A percentile compares a stretch with the other conserved stretches of the same genome.
phyloP scores from a whole-genome alignment of 1,140 invertebrate genomes.

The Nebria ingens region DNA sequence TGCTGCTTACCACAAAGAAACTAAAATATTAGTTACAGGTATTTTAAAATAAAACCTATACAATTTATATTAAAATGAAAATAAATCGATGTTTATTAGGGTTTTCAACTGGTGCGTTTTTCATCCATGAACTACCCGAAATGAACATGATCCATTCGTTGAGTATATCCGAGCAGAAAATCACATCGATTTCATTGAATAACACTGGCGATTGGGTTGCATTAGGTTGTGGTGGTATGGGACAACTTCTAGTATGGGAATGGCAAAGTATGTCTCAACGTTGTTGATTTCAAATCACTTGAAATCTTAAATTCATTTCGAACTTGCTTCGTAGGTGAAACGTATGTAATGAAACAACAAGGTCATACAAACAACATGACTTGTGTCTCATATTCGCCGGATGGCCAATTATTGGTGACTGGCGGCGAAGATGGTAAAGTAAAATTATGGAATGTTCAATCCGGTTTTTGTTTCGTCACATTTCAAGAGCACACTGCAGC shows the following conservation, averaged over 20 bases:
- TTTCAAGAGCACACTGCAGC: slow-evolving; percentile 81
- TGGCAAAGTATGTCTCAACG: slow-evolving; percentile 70
- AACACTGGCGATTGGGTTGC: slow-evolving; percentile 90
- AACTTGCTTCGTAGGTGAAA: slow-evolving; percentile 50
- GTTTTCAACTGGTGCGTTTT: slow-evolving; percentile 74
- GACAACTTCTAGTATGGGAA: slow-evolving; percentile 94
- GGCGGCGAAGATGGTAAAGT: slow-evolving; percentile 94
- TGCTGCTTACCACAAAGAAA: slow-evolving; percentile 66
- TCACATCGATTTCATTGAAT: slow-evolving; percentile 75
- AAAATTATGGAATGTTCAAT: slow-evolving; percentile 87
- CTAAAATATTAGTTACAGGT: slow-evolving; percentile 67
- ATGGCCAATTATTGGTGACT: slow-evolving; percentile 82
- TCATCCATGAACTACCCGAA: slow-evolving; percentile 86
- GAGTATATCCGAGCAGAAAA: slow-evolving; percentile 68
- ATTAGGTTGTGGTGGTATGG: slow-evolving; percentile 69
- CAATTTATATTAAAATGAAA: slow-evolving; percentile 6
- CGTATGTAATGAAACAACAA: slow-evolving; percentile 96
- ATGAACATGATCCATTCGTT: slow-evolving; percentile 87
- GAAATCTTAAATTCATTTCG: background rate
- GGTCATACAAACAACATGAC: slow-evolving; percentile 85
- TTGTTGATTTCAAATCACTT: slow-evolving; percentile 11
- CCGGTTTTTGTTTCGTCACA: slow-evolving; percentile 90
- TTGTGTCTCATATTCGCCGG: slow-evolving; percentile 79
- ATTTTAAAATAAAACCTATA: background rate
- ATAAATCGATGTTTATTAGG: slow-evolving; percentile 38